These are phyloP conservation scores for Harpegnathos saltator DNA, from an alignment of 1,140 invertebrate genomes.

Conservation along the genomic window DNA sequence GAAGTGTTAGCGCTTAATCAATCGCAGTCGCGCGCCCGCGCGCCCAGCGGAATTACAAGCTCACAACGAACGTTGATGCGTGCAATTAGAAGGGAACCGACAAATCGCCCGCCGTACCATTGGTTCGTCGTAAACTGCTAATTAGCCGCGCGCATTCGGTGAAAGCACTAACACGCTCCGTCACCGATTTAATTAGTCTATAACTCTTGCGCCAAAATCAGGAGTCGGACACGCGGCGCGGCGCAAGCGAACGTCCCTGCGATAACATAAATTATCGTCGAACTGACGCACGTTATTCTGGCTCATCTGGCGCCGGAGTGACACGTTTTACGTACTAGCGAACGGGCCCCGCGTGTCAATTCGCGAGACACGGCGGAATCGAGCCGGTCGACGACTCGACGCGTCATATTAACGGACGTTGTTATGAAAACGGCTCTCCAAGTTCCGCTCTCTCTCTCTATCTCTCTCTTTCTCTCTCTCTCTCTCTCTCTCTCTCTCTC, in stretches of 20 bases:
- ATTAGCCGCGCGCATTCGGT: constrained; percentile 70
- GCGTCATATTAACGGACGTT: constrained; percentile 29
- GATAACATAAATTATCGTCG: constrained; percentile 71
- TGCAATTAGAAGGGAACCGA: constrained; percentile 70
- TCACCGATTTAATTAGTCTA: constrained; percentile 78
- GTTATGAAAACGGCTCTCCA: constrained; percentile 30
- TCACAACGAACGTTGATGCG: constrained; percentile 66
- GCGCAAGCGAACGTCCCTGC: constrained; percentile 9
- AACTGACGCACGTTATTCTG: constrained; percentile 17
- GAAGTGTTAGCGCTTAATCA: constrained; percentile 23
- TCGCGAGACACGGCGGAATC: constrained; percentile 27
- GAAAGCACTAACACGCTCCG: constrained; percentile 74
- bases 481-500: no score
- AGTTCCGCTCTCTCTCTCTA: neutral
- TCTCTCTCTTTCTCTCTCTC: no score
- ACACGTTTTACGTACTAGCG: constrained; percentile 50
- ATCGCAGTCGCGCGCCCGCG: constrained; percentile 31
- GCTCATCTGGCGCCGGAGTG: constrained; percentile 23
- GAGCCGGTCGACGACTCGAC: constrained; percentile 29
- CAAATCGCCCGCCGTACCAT: constrained; percentile 70
- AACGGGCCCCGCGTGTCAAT: constrained; percentile 46
- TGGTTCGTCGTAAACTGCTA: constrained; percentile 74
- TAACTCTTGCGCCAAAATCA: constrained; percentile 68
- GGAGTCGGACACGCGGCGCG: constrained; percentile 12
- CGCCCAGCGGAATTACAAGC: constrained; percentile 56